Evolutionary conservation across 1,140 invertebrate species (phyloP).

Genomic region (Listronotus oregonensis): DNA sequence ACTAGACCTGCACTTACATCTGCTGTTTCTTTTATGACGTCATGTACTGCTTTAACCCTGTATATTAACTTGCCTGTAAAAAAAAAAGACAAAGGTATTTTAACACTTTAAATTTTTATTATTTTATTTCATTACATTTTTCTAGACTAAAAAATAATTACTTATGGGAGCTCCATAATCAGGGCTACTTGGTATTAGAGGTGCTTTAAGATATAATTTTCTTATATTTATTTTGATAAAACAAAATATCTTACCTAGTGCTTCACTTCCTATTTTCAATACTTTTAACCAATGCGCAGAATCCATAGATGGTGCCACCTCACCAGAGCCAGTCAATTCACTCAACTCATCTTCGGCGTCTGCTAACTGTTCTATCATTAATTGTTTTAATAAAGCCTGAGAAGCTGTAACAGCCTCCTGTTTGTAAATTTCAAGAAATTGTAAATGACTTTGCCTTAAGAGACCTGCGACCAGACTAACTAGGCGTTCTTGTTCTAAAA

Average conservation of each 20-base stretch:
- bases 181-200: too few relatives aligned
- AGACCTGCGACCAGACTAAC: constrained; percentile 78
- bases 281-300: constrained; percentile 81
- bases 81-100: constrained; percentile 16
- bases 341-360: constrained; percentile 69
- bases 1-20: constrained; percentile 63
- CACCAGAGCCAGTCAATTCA: constrained; percentile 69
- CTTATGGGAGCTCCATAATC: too few relatives aligned
- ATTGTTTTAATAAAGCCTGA: constrained; percentile 87
- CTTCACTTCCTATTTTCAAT: constrained; percentile 74
- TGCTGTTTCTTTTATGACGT: constrained; percentile 71
- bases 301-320: constrained; percentile 68
- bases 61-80: constrained; percentile 60
- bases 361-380: constrained; percentile 78
- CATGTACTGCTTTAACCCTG: constrained; percentile 70
- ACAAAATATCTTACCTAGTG: constrained; percentile 62
- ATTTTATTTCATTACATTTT: neutral
- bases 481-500: constrained; percentile 79
- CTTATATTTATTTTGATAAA: too few relatives aligned
- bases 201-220: too few relatives aligned
- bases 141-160: too few relatives aligned
- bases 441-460: constrained; percentile 81
- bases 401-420: constrained; percentile 89
- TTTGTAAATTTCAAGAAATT: constrained; percentile 87
- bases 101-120: neutral